Conservation (phyloP, 2,113 vertebrate species). For the Oxyura jamaicensis region DNA sequence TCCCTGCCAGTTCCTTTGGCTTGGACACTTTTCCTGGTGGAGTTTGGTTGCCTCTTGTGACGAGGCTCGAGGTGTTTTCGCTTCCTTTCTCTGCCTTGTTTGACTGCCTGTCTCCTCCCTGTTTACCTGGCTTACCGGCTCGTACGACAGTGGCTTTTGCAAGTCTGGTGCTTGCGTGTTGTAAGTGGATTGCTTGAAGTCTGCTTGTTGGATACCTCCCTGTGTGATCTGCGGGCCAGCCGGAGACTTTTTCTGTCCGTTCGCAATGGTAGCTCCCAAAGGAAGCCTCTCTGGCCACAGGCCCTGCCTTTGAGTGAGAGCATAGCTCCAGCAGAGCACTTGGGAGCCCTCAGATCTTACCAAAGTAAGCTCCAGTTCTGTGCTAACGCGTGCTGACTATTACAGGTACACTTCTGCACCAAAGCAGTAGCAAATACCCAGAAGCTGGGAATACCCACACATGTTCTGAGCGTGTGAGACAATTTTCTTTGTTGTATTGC, state of each 20-base stretch:
- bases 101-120: not conserved
- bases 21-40: not conserved
- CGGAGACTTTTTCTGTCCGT: not conserved
- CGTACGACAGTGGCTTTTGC: not conserved
- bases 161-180: not conserved
- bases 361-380: not conserved
- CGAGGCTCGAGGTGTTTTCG: not conserved
- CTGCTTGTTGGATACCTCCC: not conserved
- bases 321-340: not conserved
- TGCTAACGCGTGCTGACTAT: not conserved
- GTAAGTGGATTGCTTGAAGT: not conserved
- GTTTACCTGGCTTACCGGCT: fast-evolving
- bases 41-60: not conserved
- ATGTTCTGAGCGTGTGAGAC: fast-evolving
- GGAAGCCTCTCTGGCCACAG: not conserved
- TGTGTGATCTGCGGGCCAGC: not conserved
- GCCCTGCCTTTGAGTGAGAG: not conserved
- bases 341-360: not conserved
- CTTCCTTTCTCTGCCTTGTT: not conserved
- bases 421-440: not conserved
- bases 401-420: not conserved
- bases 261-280: not conserved
- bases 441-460: no score
- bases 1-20: fast-evolving
- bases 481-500: not conserved